These are phyloP conservation scores for Nematopogon swammerdamellus DNA, from an alignment of 2,888 invertebrate species.

Conservation along the genomic window DNA sequence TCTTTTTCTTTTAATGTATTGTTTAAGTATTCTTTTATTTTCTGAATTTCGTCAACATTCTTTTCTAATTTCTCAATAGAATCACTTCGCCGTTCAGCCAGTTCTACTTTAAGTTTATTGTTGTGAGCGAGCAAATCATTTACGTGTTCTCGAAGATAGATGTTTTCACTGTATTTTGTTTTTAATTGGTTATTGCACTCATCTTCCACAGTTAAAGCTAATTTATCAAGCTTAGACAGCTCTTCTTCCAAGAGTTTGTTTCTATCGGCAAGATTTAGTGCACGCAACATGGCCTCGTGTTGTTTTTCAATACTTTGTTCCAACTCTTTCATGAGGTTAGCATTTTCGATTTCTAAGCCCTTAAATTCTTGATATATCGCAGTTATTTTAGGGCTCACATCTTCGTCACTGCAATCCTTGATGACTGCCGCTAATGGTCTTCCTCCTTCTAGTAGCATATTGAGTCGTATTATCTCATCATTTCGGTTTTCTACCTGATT, in stretches of 20 bases:
- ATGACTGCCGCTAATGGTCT: slow-evolving; percentile 61
- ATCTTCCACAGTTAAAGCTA: slow-evolving; percentile 72
- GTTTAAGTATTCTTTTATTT: slow-evolving; percentile 24
- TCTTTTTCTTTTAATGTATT: slow-evolving; percentile 33
- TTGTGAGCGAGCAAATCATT: slow-evolving; percentile 39
- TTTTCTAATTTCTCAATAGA: slow-evolving; percentile 14
- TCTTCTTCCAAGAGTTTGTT: slow-evolving; percentile 70
- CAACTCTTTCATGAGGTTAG: slow-evolving; percentile 40
- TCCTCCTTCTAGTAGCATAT: slow-evolving; percentile 68
- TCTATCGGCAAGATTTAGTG: slow-evolving; percentile 68
- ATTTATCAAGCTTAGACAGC: slow-evolving; percentile 67
- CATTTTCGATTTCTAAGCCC: slow-evolving; percentile 57
- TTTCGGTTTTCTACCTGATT: slow-evolving; percentile 54
- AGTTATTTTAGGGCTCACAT: slow-evolving; percentile 49
- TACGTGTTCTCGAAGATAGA: slow-evolving; percentile 53
- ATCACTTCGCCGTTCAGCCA: slow-evolving; percentile 29
- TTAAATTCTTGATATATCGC: slow-evolving; percentile 58
- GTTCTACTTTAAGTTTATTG: slow-evolving; percentile 54
- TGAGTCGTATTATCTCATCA: slow-evolving; percentile 68
- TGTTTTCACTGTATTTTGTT: slow-evolving; percentile 59
- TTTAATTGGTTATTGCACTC: slow-evolving; percentile 70
- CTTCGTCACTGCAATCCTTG: slow-evolving; percentile 64
- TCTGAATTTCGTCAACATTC: slow-evolving; percentile 16
- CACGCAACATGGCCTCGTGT: slow-evolving; percentile 79
- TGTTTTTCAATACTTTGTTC: slow-evolving; percentile 63